These are phyloP conservation scores for Eustalomyia histrio DNA, from an alignment of 2,888 invertebrate species.

Conservation along the genomic window DNA sequence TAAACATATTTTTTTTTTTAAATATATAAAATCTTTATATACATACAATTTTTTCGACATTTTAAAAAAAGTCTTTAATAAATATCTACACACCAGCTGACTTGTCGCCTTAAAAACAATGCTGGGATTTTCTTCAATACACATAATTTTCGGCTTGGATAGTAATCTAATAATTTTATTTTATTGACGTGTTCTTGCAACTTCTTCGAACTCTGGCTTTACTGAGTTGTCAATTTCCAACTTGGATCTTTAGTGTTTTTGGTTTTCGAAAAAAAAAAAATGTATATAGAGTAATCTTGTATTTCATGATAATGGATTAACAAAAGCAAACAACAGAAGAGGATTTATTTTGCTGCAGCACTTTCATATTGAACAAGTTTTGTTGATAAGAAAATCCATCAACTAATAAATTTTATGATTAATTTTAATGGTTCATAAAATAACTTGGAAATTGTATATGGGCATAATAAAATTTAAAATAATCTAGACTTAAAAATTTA, in stretches of 20 bases:
- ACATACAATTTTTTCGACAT: no score
- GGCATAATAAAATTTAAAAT: not conserved
- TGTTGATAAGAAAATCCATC: conserved; percentile 62
- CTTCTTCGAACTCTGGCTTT: no score
- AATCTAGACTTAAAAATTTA: conserved; percentile 5
- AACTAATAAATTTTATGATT: conserved; percentile 59
- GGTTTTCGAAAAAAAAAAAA: not conserved
- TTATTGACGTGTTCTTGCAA: no score
- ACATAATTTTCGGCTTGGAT: no score
- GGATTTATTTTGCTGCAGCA: not conserved
- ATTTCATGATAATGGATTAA: conserved; percentile 25
- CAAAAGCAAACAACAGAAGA: not conserved
- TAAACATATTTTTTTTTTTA: no score
- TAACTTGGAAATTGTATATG: conserved; percentile 25
- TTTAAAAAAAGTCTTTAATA: no score
- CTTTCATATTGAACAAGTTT: conserved; percentile 26
- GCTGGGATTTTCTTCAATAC: no score
- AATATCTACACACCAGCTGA: no score
- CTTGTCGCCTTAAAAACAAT: no score
- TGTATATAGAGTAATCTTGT: conserved; percentile 40
- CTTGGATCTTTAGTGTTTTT: not conserved
- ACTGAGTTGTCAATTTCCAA: not conserved
- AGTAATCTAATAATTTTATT: no score
- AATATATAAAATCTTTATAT: no score
- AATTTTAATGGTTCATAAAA: conserved; percentile 58